A percentile compares a stretch with the other conserved stretches of the same genome.
Conservation (phyloP, 1,140 invertebrate genomes). For the Lerema accius region DNA sequence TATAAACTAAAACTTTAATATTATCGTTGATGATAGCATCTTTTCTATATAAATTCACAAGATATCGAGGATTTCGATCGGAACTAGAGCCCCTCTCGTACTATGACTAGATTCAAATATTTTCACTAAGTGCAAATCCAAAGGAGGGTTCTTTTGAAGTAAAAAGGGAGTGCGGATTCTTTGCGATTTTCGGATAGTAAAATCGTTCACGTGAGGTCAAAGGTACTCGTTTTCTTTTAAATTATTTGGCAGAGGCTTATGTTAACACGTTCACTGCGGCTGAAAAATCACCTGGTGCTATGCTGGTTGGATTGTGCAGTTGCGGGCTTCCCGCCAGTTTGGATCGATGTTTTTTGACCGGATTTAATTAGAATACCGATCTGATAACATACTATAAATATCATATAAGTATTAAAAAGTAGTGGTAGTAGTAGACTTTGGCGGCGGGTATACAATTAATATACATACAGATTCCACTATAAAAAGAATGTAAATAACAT, state of each 20-base stretch:
- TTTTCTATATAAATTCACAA: conserved; percentile 15
- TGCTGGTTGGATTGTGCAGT: too few species aligned
- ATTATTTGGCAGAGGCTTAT: conserved; percentile 21
- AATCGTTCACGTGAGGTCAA: conserved; percentile 47
- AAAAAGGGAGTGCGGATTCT: conserved; percentile 47
- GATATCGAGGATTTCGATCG: conserved; percentile 54
- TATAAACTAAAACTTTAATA: background rate
- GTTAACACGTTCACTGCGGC: too few species aligned
- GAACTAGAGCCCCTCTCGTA: conserved; percentile 42
- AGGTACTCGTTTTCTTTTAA: conserved; percentile 39
- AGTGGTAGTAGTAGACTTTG: too few species aligned
- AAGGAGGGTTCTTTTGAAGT: conserved; percentile 52
- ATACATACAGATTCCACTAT: too few species aligned
- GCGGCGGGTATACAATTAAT: too few species aligned
- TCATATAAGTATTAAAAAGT: too few species aligned
- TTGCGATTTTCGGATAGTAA: conserved; percentile 46
- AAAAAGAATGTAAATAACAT: too few species aligned
- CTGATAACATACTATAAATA: too few species aligned
- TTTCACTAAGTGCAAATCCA: conserved; percentile 63
- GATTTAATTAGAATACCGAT: too few species aligned
- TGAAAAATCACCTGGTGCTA: too few species aligned
- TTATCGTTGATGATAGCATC: background rate
- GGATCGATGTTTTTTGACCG: too few species aligned
- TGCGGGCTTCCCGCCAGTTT: too few species aligned
- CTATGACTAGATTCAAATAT: conserved; percentile 69